phyloP scores from a whole-genome alignment of 2,113 vertebrate genomes.

The Psittacus erithacus region DNA sequence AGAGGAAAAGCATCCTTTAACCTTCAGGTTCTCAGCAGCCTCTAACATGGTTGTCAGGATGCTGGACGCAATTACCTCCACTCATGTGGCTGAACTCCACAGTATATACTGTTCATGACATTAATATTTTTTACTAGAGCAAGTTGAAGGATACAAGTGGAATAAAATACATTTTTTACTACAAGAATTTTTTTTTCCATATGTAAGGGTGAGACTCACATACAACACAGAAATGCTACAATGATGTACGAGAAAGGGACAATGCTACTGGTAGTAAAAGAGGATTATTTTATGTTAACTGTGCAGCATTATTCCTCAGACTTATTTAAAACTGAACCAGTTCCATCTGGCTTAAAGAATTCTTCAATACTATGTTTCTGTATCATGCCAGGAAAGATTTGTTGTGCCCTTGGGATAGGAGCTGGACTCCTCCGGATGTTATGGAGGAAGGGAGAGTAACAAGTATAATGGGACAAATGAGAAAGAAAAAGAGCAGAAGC shows the following conservation, averaged over 20 bases:
- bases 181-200: not conserved
- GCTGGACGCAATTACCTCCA: not conserved
- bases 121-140: not conserved
- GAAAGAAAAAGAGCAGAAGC: not conserved
- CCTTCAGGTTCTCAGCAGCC: not conserved
- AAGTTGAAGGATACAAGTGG: not conserved
- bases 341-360: not conserved
- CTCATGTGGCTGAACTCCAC: not conserved
- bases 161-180: not conserved
- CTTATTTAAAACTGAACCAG: not conserved
- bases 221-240: not conserved
- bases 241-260: not conserved
- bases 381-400: not conserved
- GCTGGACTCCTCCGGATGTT: not conserved
- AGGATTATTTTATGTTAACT: not conserved
- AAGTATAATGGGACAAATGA: not conserved
- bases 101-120: not conserved
- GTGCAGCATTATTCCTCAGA: not conserved
- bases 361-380: not conserved
- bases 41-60: accelerated
- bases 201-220: not conserved
- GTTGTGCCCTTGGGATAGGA: not conserved
- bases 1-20: not conserved
- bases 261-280: not conserved
- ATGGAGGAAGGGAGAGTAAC: not conserved